These are phyloP conservation scores for Euwallacea similis DNA, from an alignment of 1,140 invertebrate genomes.

Conservation along the genomic window DNA sequence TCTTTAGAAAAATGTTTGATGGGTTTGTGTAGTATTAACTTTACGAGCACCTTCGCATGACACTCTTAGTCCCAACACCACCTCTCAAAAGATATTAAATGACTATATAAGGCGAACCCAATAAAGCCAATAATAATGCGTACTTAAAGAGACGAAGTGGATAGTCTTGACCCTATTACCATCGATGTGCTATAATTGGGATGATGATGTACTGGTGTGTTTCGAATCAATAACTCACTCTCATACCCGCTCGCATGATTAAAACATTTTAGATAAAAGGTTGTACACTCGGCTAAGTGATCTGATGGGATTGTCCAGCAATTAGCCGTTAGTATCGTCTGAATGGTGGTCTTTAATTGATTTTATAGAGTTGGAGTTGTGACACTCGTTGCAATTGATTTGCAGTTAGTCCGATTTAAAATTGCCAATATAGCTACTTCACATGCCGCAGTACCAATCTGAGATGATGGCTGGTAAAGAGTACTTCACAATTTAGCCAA, in stretches of 20 bases:
- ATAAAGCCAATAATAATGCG: conserved; percentile 22
- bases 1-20: not conserved
- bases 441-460: too few species aligned
- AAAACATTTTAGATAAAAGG: conserved; percentile 27
- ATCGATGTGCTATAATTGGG: conserved; percentile 24
- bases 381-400: too few species aligned
- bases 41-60: too few species aligned
- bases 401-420: too few species aligned
- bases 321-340: conserved; percentile 12
- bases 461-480: too few species aligned
- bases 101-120: conserved; percentile 26
- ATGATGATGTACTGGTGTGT: conserved; percentile 27
- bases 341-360: not conserved
- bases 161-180: conserved; percentile 29
- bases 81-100: conserved; percentile 23
- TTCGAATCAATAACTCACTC: conserved; percentile 21
- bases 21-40: not conserved
- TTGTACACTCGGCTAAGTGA: conserved; percentile 1
- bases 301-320: conserved; percentile 8
- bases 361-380: too few species aligned
- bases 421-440: too few species aligned
- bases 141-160: conserved; percentile 26
- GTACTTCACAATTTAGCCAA: too few species aligned
- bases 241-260: conserved; percentile 9
- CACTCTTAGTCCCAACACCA: not conserved